Evolutionary conservation across 2,113 vertebrate genomes (phyloP), one percentile per base, ranked within the genome.

Genomic region (Bathybates hornii): DNA sequence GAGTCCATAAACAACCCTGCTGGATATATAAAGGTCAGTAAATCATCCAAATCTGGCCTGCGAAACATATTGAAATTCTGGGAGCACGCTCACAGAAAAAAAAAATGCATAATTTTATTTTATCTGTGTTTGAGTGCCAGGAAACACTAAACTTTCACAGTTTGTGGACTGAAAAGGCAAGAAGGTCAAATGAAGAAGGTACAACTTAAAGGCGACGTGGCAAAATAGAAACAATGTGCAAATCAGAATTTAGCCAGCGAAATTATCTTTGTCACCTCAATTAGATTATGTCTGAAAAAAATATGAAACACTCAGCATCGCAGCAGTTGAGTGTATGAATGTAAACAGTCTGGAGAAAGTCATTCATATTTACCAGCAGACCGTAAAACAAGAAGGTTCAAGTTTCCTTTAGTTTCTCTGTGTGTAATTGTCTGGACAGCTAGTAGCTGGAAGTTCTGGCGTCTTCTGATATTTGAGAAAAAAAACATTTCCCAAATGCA

Each of bases 101-200:
- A 91, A 90, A 43, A 59, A 54, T 2, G 53, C 71, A 54, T 16
- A 34, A 13, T 93, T 93, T 93, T 88, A 78, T 78, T 92, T 84
- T 21, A 86, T 89, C 71, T 91, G 85, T 90, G 93, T 93, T 90
- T 81, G 9, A 6, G 83, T 90, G 94, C 91, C 94, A 94, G 85
- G 45, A 76, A 82, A 85, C 90, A 81, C 94, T 92, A 92, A 83
- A 89, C 71, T 86, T 56, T 85, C 86, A 81, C 57, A 50, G 84
- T 27, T 92, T 56, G 71, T 91, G 92, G 91, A 86, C 76, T 89
- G 88, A 87, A 82, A 53, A 61, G 81, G 66, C 85, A 83, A 82
- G 81, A 79, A 92, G 90, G 91, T 94, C 92, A 96, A 61, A 87
- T 43, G 82, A 90, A 89, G 83, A 91, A 89, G 81, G 87, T 83